These are phyloP conservation scores for Apamea sordens DNA, from an alignment of 2,888 invertebrate genomes.

Conservation along the genomic window DNA sequence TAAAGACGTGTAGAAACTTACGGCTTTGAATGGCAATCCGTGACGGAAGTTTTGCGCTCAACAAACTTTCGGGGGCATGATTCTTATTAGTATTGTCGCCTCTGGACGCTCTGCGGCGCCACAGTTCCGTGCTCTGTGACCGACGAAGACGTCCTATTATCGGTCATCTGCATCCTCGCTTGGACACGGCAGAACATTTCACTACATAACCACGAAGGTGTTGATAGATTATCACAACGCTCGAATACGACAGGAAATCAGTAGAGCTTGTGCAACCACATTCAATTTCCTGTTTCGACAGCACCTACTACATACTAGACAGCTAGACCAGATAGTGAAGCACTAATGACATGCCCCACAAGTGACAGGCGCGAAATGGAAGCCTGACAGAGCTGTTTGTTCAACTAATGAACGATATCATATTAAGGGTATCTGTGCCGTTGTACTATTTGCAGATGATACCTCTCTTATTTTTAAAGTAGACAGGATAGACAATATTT, in stretches of 20 bases:
- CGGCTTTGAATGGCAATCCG: no score
- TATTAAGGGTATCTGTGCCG: no score
- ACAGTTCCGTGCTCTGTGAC: neutral
- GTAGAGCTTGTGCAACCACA: neutral
- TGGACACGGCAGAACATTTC: no score
- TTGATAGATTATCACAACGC: constrained; percentile 17
- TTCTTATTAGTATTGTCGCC: neutral
- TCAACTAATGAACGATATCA: neutral
- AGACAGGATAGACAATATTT: no score
- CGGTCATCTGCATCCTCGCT: neutral
- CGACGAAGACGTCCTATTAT: neutral
- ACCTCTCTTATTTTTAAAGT: no score
- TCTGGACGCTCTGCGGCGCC: neutral
- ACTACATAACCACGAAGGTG: neutral
- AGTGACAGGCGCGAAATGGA: constrained; percentile 1
- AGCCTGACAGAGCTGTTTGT: neutral
- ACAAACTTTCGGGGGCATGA: no score
- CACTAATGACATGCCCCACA: constrained; percentile 18
- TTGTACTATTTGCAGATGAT: no score
- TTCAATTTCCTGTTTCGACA: constrained; percentile 23
- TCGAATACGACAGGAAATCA: neutral
- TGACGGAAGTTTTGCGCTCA: no score
- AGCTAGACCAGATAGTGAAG: neutral
- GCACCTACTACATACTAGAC: neutral
- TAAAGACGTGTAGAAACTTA: no score